Evolutionary conservation across 2,113 vertebrate species (phyloP).

Genomic region (Bubo blakistoni): DNA sequence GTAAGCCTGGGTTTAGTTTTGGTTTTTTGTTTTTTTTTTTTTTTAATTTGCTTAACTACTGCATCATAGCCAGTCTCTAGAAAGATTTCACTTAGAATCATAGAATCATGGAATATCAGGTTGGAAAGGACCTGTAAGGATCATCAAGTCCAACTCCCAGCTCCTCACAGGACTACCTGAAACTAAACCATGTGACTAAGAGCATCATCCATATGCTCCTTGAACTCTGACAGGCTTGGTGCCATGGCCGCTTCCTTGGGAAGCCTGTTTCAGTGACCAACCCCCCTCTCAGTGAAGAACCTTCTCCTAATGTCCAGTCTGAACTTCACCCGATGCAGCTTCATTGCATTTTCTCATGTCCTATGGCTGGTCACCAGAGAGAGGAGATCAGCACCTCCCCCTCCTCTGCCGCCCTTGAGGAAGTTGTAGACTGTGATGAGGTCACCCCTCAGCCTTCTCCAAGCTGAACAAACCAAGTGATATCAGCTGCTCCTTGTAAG

Average conservation of each 20-base stretch:
- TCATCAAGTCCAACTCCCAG: neutral
- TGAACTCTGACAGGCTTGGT: neutral
- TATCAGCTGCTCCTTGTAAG: neutral
- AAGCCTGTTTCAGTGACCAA: neutral
- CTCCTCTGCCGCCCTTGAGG: neutral
- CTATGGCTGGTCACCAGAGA: neutral
- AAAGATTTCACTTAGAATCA: neutral
- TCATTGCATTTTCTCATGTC: neutral
- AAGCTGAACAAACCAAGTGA: neutral
- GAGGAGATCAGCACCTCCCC: neutral
- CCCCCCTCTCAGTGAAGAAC: neutral
- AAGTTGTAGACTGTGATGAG: neutral
- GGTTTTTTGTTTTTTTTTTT: neutral
- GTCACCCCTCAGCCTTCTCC: neutral
- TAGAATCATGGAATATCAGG: neutral
- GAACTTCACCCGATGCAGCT: neutral
- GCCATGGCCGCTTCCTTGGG: neutral
- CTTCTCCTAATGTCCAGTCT: neutral
- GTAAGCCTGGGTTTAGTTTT: neutral
- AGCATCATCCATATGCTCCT: neutral
- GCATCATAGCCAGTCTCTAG: neutral
- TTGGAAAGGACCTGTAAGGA: neutral
- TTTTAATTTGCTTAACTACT: neutral
- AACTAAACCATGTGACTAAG: neutral
- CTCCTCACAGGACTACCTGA: neutral